Conservation (phyloP, 2,113 vertebrate species). For the Macrotus californicus region DNA sequence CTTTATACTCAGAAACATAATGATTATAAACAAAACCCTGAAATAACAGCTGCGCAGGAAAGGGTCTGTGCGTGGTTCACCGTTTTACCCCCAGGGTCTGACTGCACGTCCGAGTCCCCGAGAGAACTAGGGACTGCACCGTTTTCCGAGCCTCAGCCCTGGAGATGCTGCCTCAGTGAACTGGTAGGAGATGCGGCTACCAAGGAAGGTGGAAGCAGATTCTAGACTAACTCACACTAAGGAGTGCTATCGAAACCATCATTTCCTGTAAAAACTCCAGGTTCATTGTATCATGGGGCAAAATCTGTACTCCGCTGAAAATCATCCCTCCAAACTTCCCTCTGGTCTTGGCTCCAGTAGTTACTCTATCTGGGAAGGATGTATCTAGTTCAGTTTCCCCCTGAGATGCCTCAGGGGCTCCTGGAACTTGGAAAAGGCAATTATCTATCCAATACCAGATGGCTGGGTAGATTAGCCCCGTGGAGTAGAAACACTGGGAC, state of each 20-base stretch:
- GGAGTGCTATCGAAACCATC: background rate
- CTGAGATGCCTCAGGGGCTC: conserved; percentile 53
- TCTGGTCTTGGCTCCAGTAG: background rate
- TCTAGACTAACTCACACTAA: background rate
- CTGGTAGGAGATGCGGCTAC: background rate
- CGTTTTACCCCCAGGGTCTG: background rate
- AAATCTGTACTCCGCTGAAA: background rate
- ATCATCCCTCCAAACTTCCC: background rate
- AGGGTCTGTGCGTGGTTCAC: background rate
- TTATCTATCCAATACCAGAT: conserved; percentile 79
- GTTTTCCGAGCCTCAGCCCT: background rate
- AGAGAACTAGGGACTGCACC: background rate
- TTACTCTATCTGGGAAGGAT: conserved; percentile 68
- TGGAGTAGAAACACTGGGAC: conserved; percentile 69
- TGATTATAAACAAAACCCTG: background rate
- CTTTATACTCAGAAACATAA: background rate
- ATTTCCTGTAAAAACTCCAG: background rate
- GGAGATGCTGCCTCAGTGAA: background rate
- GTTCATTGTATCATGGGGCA: background rate
- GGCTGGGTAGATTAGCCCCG: conserved; percentile 75
- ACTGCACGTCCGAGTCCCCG: background rate
- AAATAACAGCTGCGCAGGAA: background rate
- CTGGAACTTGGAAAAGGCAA: conserved; percentile 65
- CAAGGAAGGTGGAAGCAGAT: background rate
- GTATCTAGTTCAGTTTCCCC: conserved; percentile 62